A percentile compares a stretch with the other conserved stretches of the same genome.
Conservation (phyloP, 2,888 invertebrate species). For the Clistopyga incitator region DNA sequence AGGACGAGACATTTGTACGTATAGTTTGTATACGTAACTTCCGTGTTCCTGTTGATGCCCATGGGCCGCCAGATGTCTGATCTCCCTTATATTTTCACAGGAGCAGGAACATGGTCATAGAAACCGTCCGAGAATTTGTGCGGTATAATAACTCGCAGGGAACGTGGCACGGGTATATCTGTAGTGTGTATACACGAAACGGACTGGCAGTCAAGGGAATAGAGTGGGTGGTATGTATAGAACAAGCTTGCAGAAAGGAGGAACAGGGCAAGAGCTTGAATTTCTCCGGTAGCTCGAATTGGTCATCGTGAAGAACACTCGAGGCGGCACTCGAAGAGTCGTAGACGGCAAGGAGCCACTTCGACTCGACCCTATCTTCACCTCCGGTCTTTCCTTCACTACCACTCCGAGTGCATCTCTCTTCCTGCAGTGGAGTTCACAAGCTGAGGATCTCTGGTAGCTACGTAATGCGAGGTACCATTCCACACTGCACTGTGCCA, state of each 20-base stretch:
- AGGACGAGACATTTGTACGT: neutral
- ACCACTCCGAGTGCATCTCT: slow-evolving; percentile 10
- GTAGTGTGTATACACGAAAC: slow-evolving; percentile 16
- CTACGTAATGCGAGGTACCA: slow-evolving; percentile 32
- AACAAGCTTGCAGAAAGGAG: slow-evolving; percentile 41
- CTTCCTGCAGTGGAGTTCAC: slow-evolving; percentile 27
- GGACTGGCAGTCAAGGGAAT: slow-evolving; percentile 26
- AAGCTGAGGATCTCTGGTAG: slow-evolving; percentile 30
- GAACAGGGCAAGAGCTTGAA: slow-evolving; percentile 47
- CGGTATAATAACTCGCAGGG: slow-evolving; percentile 42
- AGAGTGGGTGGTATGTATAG: slow-evolving; percentile 26
- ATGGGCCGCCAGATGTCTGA: slow-evolving; percentile 1
- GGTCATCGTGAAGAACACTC: slow-evolving; percentile 63
- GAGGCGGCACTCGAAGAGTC: slow-evolving; percentile 50
- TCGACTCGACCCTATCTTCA: slow-evolving; percentile 52
- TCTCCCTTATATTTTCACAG: slow-evolving; percentile 12
- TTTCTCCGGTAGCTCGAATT: slow-evolving; percentile 53
- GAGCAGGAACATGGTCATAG: slow-evolving; percentile 1
- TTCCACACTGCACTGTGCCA: slow-evolving; percentile 19
- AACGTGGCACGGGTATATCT: neutral
- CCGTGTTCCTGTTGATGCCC: slow-evolving; percentile 8
- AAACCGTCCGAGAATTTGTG: slow-evolving; percentile 14
- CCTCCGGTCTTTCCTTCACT: slow-evolving; percentile 17
- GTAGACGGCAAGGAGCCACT: slow-evolving; percentile 50
- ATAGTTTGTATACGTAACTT: neutral